Percentiles rank a stretch among this genome's conserved stretches.
phyloP scores from a whole-genome alignment of 2,113 vertebrate species.

The Ginglymostoma cirratum region DNA sequence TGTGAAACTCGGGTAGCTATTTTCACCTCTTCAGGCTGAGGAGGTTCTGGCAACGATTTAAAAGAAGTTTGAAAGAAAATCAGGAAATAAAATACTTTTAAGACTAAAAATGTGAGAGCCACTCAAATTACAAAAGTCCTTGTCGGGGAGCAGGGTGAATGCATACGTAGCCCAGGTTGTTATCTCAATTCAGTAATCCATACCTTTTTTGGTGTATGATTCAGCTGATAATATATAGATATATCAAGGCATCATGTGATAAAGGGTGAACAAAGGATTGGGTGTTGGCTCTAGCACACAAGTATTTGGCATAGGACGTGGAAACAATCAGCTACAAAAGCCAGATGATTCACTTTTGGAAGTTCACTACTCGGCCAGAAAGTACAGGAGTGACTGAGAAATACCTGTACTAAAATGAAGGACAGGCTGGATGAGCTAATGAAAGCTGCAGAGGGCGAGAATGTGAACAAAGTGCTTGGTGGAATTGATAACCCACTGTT shows the following conservation, averaged over 20 bases:
- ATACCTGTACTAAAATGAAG: conserved; percentile 45
- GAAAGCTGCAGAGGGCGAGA: conserved; percentile 37
- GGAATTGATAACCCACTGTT: conserved; percentile 44
- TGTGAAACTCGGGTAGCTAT: not conserved
- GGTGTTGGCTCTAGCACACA: conserved; percentile 45
- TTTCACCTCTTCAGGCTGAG: not conserved
- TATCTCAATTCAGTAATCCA: not conserved
- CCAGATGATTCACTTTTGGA: not conserved
- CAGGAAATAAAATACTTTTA: not conserved
- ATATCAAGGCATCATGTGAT: conserved; percentile 41
- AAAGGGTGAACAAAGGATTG: conserved; percentile 42
- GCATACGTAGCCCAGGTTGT: not conserved
- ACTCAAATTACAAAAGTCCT: not conserved
- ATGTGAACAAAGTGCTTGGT: conserved; percentile 24
- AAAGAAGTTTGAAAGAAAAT: not conserved
- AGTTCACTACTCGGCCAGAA: not conserved
- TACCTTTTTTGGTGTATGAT: conserved; percentile 25
- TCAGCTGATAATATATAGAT: conserved; percentile 37
- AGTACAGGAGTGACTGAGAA: not conserved
- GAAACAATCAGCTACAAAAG: conserved; percentile 13
- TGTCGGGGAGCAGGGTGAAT: not conserved
- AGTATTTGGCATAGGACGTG: conserved; percentile 41
- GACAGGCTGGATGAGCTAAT: conserved; percentile 54
- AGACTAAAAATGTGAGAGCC: not conserved
- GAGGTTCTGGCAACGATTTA: not conserved